Percentiles rank a stretch among this genome's conserved stretches.
phyloP scores from a whole-genome alignment of 2,888 invertebrate genomes.

The Cancer borealis region DNA sequence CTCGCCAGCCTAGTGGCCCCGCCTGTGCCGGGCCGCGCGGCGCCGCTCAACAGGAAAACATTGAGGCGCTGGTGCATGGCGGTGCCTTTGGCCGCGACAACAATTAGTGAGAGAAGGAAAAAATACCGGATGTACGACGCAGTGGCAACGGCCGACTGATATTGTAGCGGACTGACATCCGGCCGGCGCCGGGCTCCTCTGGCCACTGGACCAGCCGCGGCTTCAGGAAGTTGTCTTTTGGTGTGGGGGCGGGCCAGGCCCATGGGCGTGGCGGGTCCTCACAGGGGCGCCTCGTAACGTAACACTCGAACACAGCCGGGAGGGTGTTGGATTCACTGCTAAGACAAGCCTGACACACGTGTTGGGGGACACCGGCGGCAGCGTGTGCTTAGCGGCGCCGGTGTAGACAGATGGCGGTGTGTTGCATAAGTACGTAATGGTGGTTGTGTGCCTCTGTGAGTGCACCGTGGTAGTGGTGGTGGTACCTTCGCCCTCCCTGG shows the following conservation, averaged over 20 bases:
- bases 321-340: not conserved
- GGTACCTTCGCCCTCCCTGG: not conserved
- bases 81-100: not conserved
- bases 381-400: no score
- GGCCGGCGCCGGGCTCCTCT: not conserved
- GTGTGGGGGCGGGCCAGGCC: not conserved
- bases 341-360: not conserved
- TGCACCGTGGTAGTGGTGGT: not conserved
- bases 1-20: not conserved
- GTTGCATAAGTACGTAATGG: not conserved
- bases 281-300: not conserved
- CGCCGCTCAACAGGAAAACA: not conserved
- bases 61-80: slow-evolving; percentile 3
- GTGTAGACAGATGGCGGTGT: not conserved
- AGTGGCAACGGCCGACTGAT: slow-evolving; percentile 31
- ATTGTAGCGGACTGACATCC: not conserved
- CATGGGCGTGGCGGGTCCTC: not conserved
- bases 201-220: not conserved
- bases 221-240: not conserved
- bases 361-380: not conserved
- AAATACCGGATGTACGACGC: not conserved
- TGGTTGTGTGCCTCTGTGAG: no score
- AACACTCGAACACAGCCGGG: not conserved
- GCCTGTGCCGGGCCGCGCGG: not conserved
- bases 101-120: not conserved